Evolutionary conservation across 2,113 vertebrate genomes (phyloP).

Genomic region (Geococcyx californianus): DNA sequence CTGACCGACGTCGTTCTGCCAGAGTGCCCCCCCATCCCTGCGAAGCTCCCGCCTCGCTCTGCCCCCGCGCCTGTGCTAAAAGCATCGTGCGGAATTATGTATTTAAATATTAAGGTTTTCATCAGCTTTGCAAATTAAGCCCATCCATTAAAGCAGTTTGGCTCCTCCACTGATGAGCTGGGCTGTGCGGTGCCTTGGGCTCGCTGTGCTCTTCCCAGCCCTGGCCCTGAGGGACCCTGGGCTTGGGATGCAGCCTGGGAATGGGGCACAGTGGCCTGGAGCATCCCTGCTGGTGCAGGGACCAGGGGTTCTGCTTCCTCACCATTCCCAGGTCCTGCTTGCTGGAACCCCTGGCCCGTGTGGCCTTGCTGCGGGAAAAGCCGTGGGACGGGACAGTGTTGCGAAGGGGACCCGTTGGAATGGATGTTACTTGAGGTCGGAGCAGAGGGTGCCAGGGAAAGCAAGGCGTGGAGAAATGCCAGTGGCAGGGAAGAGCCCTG

Average conservation of each 20-base stretch:
- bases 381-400: rapidly evolving
- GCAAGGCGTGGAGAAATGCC: rapidly evolving
- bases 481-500: neutral
- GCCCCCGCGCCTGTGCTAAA: neutral
- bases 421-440: neutral
- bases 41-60: rapidly evolving
- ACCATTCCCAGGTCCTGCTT: rapidly evolving
- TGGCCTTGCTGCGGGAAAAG: rapidly evolving
- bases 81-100: slow-evolving; percentile 52
- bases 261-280: rapidly evolving
- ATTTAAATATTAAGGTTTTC: slow-evolving; percentile 73
- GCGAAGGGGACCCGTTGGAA: neutral
- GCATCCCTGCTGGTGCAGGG: neutral
- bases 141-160: slow-evolving; percentile 47
- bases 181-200: neutral
- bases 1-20: neutral
- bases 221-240: neutral
- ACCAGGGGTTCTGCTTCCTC: neutral
- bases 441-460: rapidly evolving
- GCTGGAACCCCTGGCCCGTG: neutral
- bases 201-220: neutral
- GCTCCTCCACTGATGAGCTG: neutral
- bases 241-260: neutral
- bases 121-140: slow-evolving; percentile 72
- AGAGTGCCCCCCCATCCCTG: neutral